Conservation (phyloP, 2,113 vertebrate species). For the Paradisaea rubra region DNA sequence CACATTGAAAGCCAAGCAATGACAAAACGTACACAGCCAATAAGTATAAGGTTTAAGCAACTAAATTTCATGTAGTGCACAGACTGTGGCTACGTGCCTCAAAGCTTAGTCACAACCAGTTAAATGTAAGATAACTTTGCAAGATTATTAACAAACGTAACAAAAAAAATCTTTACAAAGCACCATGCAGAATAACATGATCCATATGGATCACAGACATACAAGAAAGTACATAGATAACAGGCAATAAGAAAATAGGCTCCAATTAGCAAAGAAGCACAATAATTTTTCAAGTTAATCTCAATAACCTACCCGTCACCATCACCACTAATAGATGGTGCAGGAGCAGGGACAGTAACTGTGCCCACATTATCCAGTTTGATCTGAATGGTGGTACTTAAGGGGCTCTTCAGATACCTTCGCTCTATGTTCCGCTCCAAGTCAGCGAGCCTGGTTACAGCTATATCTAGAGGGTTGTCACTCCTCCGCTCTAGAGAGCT, state of each 20-base stretch:
- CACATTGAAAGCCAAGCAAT: slow-evolving; percentile 83
- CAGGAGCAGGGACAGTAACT: slow-evolving; percentile 99
- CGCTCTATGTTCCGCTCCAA: slow-evolving; percentile 99
- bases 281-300: slow-evolving; percentile 88
- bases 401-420: slow-evolving; percentile 99
- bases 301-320: slow-evolving; percentile 99
- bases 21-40: slow-evolving; percentile 83
- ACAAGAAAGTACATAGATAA: slow-evolving; percentile 83
- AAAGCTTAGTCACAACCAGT: slow-evolving; percentile 79
- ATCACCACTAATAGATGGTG: slow-evolving; percentile 99
- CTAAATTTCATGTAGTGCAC: slow-evolving; percentile 82
- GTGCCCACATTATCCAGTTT: slow-evolving; percentile 99
- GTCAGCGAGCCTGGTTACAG: slow-evolving; percentile 96
- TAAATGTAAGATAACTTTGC: slow-evolving; percentile 77
- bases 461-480: slow-evolving; percentile 99
- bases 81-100: slow-evolving; percentile 82
- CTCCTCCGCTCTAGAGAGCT: slow-evolving; percentile 86
- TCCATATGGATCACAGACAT: slow-evolving; percentile 78
- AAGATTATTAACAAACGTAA: slow-evolving; percentile 77
- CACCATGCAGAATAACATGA: slow-evolving; percentile 83
- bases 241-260: slow-evolving; percentile 86
- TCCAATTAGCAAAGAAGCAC: slow-evolving; percentile 90
- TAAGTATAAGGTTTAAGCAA: slow-evolving; percentile 82
- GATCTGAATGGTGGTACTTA: slow-evolving; percentile 99
- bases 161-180: slow-evolving; percentile 78